These are phyloP conservation scores for Drosophila orena DNA, from an alignment of 1,140 invertebrate genomes.

Conservation along the genomic window DNA sequence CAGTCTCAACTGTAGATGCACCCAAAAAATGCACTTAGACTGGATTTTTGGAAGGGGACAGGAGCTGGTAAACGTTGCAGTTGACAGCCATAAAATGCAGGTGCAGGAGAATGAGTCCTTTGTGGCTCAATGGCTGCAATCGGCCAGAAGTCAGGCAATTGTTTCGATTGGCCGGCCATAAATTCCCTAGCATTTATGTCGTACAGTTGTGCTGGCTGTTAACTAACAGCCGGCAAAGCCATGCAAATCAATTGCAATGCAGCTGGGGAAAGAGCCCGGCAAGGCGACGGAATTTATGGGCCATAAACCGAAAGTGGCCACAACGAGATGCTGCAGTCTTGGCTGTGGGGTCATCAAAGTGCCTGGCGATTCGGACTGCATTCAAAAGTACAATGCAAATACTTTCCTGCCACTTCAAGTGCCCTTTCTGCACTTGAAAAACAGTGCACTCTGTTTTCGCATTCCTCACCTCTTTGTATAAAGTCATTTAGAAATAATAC, in stretches of 20 bases:
- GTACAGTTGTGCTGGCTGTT: conserved; percentile 62
- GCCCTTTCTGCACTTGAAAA: not conserved
- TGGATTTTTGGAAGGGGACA: conserved; percentile 17
- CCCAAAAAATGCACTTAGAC: conserved; percentile 66
- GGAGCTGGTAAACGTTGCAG: conserved; percentile 60
- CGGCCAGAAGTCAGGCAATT: conserved; percentile 43
- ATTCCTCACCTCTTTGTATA: not conserved
- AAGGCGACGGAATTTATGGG: conserved; percentile 49
- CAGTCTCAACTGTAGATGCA: conserved; percentile 18
- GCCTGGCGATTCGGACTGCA: conserved; percentile 22
- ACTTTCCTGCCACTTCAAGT: conserved; percentile 38
- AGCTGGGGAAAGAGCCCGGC: conserved; percentile 7
- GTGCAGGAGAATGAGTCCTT: conserved; percentile 42
- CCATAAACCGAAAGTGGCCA: conserved; percentile 56
- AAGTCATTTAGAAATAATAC: not conserved
- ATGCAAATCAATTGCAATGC: conserved; percentile 48
- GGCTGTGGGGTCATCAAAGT: conserved; percentile 34
- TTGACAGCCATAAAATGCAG: conserved; percentile 80
- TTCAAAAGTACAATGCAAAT: conserved; percentile 65
- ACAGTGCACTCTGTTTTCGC: not conserved
- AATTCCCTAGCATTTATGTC: conserved; percentile 30
- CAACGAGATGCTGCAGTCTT: conserved; percentile 18
- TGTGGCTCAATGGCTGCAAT: conserved; percentile 30
- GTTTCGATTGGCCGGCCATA: conserved; percentile 48
- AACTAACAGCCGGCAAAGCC: conserved; percentile 54